Evolutionary conservation across 1,140 invertebrate genomes (phyloP).

Genomic region (Melitaea cinxia): DNA sequence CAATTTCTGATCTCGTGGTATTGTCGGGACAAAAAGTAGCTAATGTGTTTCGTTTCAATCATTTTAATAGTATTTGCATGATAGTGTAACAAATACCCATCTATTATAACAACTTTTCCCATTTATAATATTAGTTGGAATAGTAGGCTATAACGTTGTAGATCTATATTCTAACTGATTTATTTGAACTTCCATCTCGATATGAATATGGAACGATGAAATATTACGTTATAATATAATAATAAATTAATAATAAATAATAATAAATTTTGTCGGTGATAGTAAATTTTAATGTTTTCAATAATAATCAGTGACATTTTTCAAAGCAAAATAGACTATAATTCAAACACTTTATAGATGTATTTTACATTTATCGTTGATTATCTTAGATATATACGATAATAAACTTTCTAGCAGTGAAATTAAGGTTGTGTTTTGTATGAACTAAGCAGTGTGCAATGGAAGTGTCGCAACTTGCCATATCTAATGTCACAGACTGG

Average conservation of each 20-base stretch:
- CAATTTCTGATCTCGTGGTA: no score
- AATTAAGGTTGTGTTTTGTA: conserved; percentile 14
- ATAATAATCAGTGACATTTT: neutral
- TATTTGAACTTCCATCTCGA: no score
- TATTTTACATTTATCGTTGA: neutral
- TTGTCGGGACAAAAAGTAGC: no score
- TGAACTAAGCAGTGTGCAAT: conserved; percentile 19
- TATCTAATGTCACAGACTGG: conserved; percentile 60
- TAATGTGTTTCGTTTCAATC: no score
- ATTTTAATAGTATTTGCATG: no score
- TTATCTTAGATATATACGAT: neutral
- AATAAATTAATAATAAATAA: neutral
- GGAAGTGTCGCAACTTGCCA: conserved; percentile 52
- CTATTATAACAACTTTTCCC: no score
- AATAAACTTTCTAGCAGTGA: neutral
- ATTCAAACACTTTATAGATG: neutral
- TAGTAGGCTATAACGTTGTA: no score
- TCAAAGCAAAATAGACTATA: conserved; percentile 1
- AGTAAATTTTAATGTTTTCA: conserved; percentile 8
- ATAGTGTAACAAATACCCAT: no score
- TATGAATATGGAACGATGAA: neutral
- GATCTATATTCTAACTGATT: no score
- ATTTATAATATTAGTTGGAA: no score
- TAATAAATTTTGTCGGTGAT: neutral
- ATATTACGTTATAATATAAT: neutral